A percentile compares a stretch with the other conserved stretches of the same genome.
phyloP scores from a whole-genome alignment of 2,113 vertebrate genomes.

The Dipodomys ordii region DNA sequence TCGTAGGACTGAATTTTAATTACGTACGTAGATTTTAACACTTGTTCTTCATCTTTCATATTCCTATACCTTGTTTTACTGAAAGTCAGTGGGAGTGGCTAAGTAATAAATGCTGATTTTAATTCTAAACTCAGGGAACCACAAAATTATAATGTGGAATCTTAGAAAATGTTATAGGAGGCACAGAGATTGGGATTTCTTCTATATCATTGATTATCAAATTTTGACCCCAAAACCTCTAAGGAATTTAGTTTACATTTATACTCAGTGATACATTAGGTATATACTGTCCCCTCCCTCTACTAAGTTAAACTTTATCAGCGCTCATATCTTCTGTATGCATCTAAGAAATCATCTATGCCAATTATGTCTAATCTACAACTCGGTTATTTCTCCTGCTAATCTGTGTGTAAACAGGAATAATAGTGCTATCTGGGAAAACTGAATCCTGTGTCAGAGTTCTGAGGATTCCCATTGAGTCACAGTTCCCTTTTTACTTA shows the following conservation, averaged over 20 bases:
- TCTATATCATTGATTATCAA: background rate
- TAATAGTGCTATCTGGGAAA: background rate
- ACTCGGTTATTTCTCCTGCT: background rate
- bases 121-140: conserved; percentile 5
- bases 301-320: background rate
- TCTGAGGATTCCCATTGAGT: background rate
- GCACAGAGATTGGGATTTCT: background rate
- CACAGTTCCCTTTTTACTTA: background rate
- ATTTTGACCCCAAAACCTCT: background rate
- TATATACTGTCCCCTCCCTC: background rate
- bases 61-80: background rate
- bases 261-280: background rate
- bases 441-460: background rate
- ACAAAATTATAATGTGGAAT: background rate
- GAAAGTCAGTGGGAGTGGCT: background rate
- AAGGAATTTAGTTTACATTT: background rate
- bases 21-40: background rate
- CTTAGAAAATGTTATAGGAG: background rate
- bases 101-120: background rate
- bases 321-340: background rate
- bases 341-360: background rate
- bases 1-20: background rate
- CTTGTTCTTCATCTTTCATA: background rate
- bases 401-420: background rate
- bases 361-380: background rate